These are phyloP conservation scores for Hemicrepidius hirtus DNA, from an alignment of 2,888 invertebrate genomes.

Conservation along the genomic window DNA sequence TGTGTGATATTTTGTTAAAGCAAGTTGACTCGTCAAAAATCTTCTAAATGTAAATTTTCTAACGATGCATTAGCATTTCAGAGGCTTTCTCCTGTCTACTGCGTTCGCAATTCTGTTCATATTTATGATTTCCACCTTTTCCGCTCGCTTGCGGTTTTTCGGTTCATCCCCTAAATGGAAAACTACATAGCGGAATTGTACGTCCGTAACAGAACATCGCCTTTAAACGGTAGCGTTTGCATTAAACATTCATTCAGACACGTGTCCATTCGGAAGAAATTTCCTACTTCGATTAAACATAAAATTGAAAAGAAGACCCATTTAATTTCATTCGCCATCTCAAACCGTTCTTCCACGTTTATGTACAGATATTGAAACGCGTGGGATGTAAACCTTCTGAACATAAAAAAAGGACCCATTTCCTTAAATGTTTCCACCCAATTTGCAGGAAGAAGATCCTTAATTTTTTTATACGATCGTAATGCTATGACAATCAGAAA, in stretches of 20 bases:
- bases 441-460: too few species aligned
- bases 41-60: constrained; percentile 29
- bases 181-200: neutral
- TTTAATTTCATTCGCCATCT: constrained; percentile 8
- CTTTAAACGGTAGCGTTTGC: constrained; percentile 17
- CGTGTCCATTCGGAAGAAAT: constrained; percentile 15
- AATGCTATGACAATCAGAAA: too few species aligned
- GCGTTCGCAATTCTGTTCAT: constrained; percentile 4
- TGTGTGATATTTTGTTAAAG: neutral
- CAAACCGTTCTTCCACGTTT: neutral
- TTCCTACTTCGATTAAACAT: constrained; percentile 16
- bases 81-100: constrained; percentile 5
- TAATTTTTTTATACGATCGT: too few species aligned
- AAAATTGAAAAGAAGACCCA: constrained; percentile 25
- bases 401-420: too few species aligned
- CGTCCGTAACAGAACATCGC: constrained; percentile 6
- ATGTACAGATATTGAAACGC: neutral
- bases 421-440: too few species aligned
- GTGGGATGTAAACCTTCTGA: neutral
- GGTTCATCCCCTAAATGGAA: neutral
- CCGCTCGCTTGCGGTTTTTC: constrained; percentile 8
- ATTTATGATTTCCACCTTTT: constrained; percentile 10
- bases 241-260: constrained; percentile 25
- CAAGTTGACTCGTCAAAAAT: constrained; percentile 1
- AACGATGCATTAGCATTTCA: constrained; percentile 18